Conservation (phyloP, 2,113 vertebrate genomes). For the Indicator maculatus region DNA sequence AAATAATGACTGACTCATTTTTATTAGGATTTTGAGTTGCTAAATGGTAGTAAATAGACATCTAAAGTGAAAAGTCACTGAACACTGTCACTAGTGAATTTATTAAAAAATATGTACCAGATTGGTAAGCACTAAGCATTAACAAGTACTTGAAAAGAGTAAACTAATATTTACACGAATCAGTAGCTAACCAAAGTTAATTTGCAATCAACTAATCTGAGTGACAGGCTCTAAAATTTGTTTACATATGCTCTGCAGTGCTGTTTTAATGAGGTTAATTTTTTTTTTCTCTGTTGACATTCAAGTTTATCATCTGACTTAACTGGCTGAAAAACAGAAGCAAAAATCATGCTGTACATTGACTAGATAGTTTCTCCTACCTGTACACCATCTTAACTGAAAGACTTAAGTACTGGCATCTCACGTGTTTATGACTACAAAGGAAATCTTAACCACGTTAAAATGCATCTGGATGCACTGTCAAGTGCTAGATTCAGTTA, state of each 20-base stretch:
- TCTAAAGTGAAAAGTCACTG: background rate
- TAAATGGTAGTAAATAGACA: background rate
- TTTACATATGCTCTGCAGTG: background rate
- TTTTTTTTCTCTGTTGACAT: background rate
- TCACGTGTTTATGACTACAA: background rate
- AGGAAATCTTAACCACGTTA: background rate
- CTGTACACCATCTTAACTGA: background rate
- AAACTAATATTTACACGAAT: background rate
- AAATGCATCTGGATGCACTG: background rate
- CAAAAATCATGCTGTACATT: background rate
- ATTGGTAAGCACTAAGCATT: background rate
- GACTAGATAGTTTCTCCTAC: background rate
- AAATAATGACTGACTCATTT: background rate
- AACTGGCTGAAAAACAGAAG: background rate
- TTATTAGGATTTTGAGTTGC: background rate
- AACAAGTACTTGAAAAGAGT: background rate
- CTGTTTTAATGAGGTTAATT: background rate
- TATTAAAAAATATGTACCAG: background rate
- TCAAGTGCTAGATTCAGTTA: background rate
- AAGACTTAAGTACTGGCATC: background rate
- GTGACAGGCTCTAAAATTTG: background rate
- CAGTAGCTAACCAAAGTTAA: background rate
- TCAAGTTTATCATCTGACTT: background rate
- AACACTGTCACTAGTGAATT: background rate
- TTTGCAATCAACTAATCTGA: background rate